These are phyloP conservation scores for Rallus crepitans DNA, from an alignment of 2,797 vertebrate genomes.

Conservation along the genomic window DNA sequence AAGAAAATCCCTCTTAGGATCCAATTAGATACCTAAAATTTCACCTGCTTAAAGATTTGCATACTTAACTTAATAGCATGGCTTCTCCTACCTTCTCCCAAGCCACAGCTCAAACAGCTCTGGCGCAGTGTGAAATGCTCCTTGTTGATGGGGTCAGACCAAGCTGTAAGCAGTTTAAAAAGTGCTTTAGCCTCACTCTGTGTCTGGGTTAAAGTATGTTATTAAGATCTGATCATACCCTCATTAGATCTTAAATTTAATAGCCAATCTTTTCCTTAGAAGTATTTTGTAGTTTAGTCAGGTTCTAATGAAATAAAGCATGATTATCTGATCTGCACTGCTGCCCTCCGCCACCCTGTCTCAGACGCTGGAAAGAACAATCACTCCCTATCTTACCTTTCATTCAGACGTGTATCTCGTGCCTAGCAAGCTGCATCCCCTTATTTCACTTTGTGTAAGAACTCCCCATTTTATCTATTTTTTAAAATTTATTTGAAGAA, in stretches of 20 bases:
- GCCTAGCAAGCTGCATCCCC: neutral
- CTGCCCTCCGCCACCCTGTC: neutral
- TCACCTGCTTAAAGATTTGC: neutral
- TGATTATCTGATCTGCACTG: neutral
- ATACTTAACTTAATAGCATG: neutral
- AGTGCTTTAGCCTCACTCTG: neutral
- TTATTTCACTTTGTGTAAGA: neutral
- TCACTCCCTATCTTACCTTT: neutral
- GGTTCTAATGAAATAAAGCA: neutral
- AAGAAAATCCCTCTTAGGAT: conserved; percentile 21
- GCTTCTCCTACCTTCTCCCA: neutral
- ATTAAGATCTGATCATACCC: neutral
- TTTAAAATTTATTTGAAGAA: neutral
- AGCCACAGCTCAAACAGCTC: neutral
- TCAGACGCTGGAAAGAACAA: neutral
- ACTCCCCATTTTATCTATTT: neutral
- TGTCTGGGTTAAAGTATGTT: neutral
- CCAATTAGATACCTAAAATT: conserved; percentile 16
- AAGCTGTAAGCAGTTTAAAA: neutral
- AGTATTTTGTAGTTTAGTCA: neutral
- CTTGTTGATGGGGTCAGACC: neutral
- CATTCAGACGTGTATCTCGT: neutral
- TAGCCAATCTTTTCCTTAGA: neutral
- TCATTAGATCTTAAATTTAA: neutral
- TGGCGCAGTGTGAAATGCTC: neutral